Evolutionary conservation across 2,888 invertebrate species (phyloP), one percentile per base, ranked within the genome.

Genomic region (Andrena flavipes): DNA sequence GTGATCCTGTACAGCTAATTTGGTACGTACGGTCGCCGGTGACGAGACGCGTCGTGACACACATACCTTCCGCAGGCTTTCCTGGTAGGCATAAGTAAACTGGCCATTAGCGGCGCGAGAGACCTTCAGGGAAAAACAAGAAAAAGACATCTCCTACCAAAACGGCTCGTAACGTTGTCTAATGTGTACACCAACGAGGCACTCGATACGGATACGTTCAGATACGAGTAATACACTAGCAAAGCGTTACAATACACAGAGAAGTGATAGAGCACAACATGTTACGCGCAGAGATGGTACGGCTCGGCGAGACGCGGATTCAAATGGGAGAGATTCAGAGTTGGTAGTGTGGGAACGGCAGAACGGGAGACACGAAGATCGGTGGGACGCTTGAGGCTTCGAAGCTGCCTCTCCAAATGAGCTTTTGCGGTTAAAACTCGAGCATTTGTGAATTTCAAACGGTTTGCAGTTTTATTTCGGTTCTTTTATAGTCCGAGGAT

Each of bases 11-110:
- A 81, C 76, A 81, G 68, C 78, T 88, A 79, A 78, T 86, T 74
- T 86, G 86, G 90, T 91, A 91, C 92, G 91, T 91, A 91, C 91
- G 89, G 84, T 88, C 84, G 84, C 74, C 76, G 87, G 70, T 82
- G 89, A 87, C 82, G 42, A 77, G 83, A 87, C 73, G 87, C 82
- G 81, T 85, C 82, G 87, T 88, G 85, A 84, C 78, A 88, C 91
- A 93, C 93, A 90, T 93, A 93, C 93, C 93, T 93, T 92, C 92
- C 90, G 91, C 89, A 95, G 95, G 95, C 95, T 95, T 94, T 96
- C 96, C 95, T 95, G 96, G 95, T 95, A 95, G 95, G 96, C 95
- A 95, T 95, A 95, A 95, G 95, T 95, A 95, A 96, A 95, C 95
- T 96, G 96, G 95, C 94, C 94, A 94, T 94, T 94, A 93, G 91